Percentiles rank a stretch among this genome's conserved stretches.
phyloP scores from a whole-genome alignment of 2,113 vertebrate species.

The Oryctolagus cuniculus region DNA sequence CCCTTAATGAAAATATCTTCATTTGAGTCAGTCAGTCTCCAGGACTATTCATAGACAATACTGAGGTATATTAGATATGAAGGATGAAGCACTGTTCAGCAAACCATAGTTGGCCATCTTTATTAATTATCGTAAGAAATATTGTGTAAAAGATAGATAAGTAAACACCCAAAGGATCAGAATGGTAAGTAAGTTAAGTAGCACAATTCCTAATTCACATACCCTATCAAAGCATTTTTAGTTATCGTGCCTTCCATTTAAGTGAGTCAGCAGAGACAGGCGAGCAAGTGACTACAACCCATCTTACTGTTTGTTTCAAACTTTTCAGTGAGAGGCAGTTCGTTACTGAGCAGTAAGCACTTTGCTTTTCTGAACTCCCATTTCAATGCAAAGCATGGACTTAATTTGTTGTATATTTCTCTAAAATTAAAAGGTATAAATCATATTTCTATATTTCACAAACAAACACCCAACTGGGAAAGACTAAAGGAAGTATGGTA shows the following conservation, averaged over 20 bases:
- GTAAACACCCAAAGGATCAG: slow-evolving; percentile 72
- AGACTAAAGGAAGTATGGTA: neutral
- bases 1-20: slow-evolving; percentile 67
- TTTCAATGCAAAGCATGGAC: slow-evolving; percentile 43
- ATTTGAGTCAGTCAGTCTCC: slow-evolving; percentile 63
- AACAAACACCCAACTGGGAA: slow-evolving; percentile 45
- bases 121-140: slow-evolving; percentile 78
- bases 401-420: slow-evolving; percentile 64
- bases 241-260: slow-evolving; percentile 50
- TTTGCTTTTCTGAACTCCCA: slow-evolving; percentile 24
- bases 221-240: slow-evolving; percentile 40
- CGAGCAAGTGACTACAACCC: slow-evolving; percentile 69
- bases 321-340: slow-evolving; percentile 60
- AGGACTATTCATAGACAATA: slow-evolving; percentile 61
- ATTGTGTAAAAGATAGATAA: slow-evolving; percentile 78
- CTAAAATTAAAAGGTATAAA: slow-evolving; percentile 67
- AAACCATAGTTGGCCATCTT: slow-evolving; percentile 66
- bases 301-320: slow-evolving; percentile 72
- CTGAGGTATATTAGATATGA: slow-evolving; percentile 66
- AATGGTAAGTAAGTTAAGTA: slow-evolving; percentile 79
- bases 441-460: slow-evolving; percentile 46
- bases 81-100: slow-evolving; percentile 73
- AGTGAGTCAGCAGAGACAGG: slow-evolving; percentile 65
- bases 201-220: slow-evolving; percentile 53
- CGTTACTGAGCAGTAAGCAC: slow-evolving; percentile 8